Base-by-base conservation (phyloP, 37 sponge, comb jelly and placozoan genomes). In the Diacarnus erythraeanus region DNA sequence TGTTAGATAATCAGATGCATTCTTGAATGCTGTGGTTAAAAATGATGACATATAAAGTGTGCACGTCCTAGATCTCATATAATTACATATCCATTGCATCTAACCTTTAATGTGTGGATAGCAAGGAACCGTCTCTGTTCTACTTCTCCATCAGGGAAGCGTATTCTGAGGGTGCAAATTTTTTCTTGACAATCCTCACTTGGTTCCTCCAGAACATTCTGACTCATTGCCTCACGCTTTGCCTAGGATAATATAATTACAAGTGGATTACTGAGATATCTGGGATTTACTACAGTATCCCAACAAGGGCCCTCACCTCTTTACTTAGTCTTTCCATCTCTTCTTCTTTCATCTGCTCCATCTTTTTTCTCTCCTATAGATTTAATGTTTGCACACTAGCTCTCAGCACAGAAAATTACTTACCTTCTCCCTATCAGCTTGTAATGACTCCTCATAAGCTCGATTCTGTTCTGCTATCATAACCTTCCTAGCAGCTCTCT, bases 391-490 rank as follows among this genome's bases (percentile, higher is more conserved):
- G 0, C 57, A 72, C 86, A 51, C 59, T 65, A 42, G 42, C 42
- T 22, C 35, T 25, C 40, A 60, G 4, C 9, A 25, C 22, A 26
- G 61, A 3, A 22, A 34, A 2, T 21, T 4, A 2, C 44, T 33
- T 23, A 86, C 79, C 79, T 94, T 96, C 77, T 82, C 69, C 56
- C 68, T 75, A 76, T 96, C 94, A 38, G 85, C 85, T 10, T 33
- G 57, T 37, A 90, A 69, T 40, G 94, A 94, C 66, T 81, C 94
- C 44, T 72, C 69, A 42, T 88, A 93, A 2, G 88, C 91, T 71
- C 38, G 20, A 69, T 96, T 93, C 75, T 93, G 97, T 39, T 84
- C 86, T 38, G 61, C 76, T 54, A 81, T 93, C 81, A 96, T 91
- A 25, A 35, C 17, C 51, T 90, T 90, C 56, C 94, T 51, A 0